These are phyloP conservation scores for Chelonoidis abingdonii DNA, from an alignment of 2,113 vertebrate genomes.

Conservation along the genomic window DNA sequence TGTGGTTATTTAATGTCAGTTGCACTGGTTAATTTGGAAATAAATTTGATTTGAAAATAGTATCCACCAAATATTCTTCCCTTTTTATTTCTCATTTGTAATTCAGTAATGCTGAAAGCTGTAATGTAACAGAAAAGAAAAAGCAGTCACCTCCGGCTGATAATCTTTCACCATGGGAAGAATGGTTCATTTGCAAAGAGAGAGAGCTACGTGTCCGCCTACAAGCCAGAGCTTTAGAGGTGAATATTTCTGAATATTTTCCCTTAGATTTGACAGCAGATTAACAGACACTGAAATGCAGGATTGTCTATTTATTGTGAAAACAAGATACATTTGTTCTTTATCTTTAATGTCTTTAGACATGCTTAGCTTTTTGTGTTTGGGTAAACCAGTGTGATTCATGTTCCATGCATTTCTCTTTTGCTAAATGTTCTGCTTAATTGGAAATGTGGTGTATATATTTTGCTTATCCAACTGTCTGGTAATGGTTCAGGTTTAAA, in stretches of 20 bases:
- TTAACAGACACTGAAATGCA: not conserved
- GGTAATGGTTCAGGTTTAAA: not conserved
- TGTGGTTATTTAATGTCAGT: not conserved
- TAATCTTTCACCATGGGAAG: slow-evolving; percentile 89
- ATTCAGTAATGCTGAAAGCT: slow-evolving; percentile 24
- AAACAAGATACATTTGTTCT: not conserved
- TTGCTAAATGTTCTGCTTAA: not conserved
- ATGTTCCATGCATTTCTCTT: not conserved
- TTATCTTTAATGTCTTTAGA: not conserved
- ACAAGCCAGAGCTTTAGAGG: slow-evolving; percentile 86
- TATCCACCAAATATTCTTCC: not conserved
- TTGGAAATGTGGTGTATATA: not conserved
- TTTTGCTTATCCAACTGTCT: slow-evolving; percentile 23
- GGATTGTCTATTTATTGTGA: not conserved
- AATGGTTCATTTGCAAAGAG: slow-evolving; percentile 93
- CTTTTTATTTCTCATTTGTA: not conserved
- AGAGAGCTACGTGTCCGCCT: slow-evolving; percentile 84
- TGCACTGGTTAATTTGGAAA: not conserved
- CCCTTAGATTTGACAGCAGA: not conserved
- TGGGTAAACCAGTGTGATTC: not conserved
- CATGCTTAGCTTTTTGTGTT: not conserved
- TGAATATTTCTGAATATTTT: slow-evolving; percentile 42
- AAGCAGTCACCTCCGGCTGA: slow-evolving; percentile 46
- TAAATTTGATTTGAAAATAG: not conserved
- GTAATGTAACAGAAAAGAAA: slow-evolving; percentile 4